Evolutionary conservation across 2,113 vertebrate species (phyloP).

Genomic region (Trematomus loennbergii): DNA sequence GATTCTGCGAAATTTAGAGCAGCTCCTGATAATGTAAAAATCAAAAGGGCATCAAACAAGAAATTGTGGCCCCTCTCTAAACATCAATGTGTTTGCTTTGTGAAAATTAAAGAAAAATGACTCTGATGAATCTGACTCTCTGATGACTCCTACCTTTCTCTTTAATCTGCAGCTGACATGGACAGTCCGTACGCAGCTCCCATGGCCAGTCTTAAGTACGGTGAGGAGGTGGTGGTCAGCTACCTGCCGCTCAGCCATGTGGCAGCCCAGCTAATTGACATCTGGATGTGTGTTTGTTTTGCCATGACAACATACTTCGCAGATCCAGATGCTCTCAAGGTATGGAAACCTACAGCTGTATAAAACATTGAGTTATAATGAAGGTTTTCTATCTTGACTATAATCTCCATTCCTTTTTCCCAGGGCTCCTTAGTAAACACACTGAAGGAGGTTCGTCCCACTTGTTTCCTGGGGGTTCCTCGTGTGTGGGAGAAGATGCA

Average conservation of each 20-base stretch:
- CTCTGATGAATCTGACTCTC: not conserved
- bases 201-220: not conserved
- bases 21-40: not conserved
- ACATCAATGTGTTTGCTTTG: too few species aligned
- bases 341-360: slow-evolving; percentile 34
- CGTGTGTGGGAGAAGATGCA: too few species aligned
- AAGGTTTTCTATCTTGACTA: not conserved
- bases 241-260: slow-evolving; percentile 85
- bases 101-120: not conserved
- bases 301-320: slow-evolving; percentile 80
- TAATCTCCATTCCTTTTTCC: not conserved
- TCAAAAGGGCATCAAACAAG: not conserved
- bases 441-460: too few species aligned
- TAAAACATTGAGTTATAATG: not conserved
- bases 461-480: too few species aligned
- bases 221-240: slow-evolving; percentile 68
- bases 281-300: slow-evolving; percentile 78
- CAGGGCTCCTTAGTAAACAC: too few species aligned
- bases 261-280: slow-evolving; percentile 85
- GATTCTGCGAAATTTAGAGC: not conserved
- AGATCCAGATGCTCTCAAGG: slow-evolving; percentile 85
- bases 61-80: not conserved
- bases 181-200: slow-evolving; percentile 54
- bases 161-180: slow-evolving; percentile 79
- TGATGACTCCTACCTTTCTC: not conserved